Percentiles rank a stretch among this genome's conserved stretches.
Conservation (phyloP, 2,113 vertebrate species). For the Muntiacus reevesi region DNA sequence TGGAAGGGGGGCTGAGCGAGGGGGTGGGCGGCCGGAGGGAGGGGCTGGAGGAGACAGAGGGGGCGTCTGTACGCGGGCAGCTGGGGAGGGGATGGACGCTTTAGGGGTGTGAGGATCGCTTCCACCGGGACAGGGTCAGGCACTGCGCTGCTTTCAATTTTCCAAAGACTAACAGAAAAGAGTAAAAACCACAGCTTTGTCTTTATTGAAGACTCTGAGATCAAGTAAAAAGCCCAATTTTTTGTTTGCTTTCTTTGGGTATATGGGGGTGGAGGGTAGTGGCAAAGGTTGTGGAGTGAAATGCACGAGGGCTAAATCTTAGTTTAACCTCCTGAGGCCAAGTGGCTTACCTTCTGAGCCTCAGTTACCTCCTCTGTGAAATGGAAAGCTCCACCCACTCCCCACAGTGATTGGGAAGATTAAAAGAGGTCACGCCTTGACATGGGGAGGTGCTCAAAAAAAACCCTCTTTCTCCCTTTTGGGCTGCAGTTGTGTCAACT, state of each 20-base stretch:
- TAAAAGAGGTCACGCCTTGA: background rate
- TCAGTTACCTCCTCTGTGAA: background rate
- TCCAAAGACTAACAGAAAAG: background rate
- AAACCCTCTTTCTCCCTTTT: too few relatives aligned
- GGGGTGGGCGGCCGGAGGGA: background rate
- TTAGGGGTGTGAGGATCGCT: background rate
- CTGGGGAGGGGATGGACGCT: background rate
- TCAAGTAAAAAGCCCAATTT: background rate
- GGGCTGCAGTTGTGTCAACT: fast-evolving
- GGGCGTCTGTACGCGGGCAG: background rate
- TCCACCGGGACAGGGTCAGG: too few relatives aligned
- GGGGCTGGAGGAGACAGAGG: background rate
- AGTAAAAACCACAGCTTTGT: background rate
- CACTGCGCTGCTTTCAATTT: background rate
- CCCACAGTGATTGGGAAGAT: fast-evolving
- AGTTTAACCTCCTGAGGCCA: background rate
- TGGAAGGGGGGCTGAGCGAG: too few relatives aligned
- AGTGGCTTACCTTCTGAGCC: background rate
- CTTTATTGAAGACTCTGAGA: background rate
- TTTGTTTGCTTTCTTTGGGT: background rate
- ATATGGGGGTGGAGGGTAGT: fast-evolving
- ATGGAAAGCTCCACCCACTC: background rate
- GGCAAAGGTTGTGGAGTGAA: background rate
- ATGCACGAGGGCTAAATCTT: background rate
- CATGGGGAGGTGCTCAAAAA: fast-evolving